A percentile compares a stretch with the other conserved stretches of the same genome.
These are phyloP conservation scores for Argyresthia albistria DNA, from an alignment of 2,888 invertebrate genomes.

Conservation along the genomic window DNA sequence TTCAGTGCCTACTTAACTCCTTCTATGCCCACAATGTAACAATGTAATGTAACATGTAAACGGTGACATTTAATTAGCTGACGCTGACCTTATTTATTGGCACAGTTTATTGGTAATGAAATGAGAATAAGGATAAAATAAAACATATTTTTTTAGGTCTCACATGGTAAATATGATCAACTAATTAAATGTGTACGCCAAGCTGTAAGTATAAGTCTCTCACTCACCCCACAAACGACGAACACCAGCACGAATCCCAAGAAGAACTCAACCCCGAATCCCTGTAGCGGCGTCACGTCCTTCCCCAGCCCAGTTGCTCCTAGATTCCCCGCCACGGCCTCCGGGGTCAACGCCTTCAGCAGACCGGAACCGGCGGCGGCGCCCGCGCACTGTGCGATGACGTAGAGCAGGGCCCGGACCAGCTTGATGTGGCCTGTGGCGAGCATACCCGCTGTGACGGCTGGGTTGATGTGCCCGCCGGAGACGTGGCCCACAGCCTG, in stretches of 20 bases:
- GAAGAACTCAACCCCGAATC: slow-evolving; percentile 92
- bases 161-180: too few species aligned
- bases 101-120: too few species aligned
- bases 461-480: slow-evolving; percentile 94
- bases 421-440: slow-evolving; percentile 85
- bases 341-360: slow-evolving; percentile 81
- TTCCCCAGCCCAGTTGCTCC: slow-evolving; percentile 78
- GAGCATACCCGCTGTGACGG: slow-evolving; percentile 87
- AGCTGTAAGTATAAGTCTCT: too few species aligned
- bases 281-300: slow-evolving; percentile 80
- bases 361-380: slow-evolving; percentile 85
- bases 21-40: too few species aligned
- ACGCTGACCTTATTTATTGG: too few species aligned
- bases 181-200: too few species aligned
- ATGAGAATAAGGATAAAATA: too few species aligned
- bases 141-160: too few species aligned
- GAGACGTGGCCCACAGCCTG: slow-evolving; percentile 90
- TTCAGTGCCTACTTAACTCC: too few species aligned
- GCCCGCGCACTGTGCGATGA: slow-evolving; percentile 87
- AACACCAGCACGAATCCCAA: slow-evolving; percentile 90
- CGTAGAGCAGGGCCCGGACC: slow-evolving; percentile 82
- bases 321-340: slow-evolving; percentile 70
- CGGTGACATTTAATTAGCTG: too few species aligned
- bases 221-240: slow-evolving; percentile 87
- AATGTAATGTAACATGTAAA: too few species aligned